Percentiles rank a stretch among this genome's conserved stretches.
phyloP scores from a whole-genome alignment of 2,113 vertebrate genomes.

The Chionis minor region DNA sequence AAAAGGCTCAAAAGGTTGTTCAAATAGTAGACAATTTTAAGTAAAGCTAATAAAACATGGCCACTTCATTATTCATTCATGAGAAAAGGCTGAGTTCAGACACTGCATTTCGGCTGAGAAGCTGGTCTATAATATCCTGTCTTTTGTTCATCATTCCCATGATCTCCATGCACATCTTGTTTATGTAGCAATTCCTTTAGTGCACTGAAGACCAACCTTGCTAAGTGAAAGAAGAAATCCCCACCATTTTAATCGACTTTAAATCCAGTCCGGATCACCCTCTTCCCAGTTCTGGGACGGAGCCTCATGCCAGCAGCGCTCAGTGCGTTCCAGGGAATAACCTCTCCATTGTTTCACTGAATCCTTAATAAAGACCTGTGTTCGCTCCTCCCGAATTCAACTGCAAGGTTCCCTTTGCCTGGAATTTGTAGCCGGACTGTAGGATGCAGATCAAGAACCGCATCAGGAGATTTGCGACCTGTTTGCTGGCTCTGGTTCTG shows the following conservation, averaged over 20 bases:
- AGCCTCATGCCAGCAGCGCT: neutral
- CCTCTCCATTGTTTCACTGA: neutral
- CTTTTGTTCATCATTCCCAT: slow-evolving; percentile 37
- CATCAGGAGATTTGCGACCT: neutral
- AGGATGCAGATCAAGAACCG: neutral
- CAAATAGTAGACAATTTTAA: slow-evolving; percentile 62
- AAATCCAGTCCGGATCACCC: neutral
- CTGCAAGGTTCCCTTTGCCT: neutral
- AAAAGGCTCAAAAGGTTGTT: slow-evolving; percentile 52
- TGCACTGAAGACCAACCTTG: neutral
- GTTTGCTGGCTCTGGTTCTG: neutral
- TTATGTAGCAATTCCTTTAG: neutral
- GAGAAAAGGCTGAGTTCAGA: slow-evolving; percentile 49
- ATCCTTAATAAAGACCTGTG: neutral
- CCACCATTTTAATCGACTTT: neutral
- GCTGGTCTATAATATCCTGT: slow-evolving; percentile 38
- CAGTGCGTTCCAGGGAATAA: neutral
- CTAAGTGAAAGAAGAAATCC: neutral
- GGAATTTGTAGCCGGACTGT: neutral
- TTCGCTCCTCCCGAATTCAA: neutral
- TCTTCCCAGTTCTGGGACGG: neutral
- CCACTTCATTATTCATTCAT: slow-evolving; percentile 63
- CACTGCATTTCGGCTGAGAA: neutral
- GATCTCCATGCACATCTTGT: slow-evolving; percentile 27
- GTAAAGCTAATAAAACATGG: slow-evolving; percentile 67